phyloP scores from a whole-genome alignment of 1,140 invertebrate genomes.

The Drosophila dunni region DNA sequence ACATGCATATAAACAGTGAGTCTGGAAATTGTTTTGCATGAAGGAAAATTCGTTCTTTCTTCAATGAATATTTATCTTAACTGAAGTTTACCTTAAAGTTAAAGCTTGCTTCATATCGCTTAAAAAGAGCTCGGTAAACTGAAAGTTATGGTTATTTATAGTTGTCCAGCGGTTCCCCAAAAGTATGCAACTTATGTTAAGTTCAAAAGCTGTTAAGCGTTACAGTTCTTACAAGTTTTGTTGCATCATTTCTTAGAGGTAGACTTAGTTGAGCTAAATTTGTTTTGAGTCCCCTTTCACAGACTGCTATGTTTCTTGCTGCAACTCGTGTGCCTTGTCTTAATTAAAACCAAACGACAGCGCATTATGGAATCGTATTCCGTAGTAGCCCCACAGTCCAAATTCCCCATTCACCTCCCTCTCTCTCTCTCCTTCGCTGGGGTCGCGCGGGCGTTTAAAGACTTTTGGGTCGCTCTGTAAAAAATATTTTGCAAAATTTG shows the following conservation, averaged over 20 bases:
- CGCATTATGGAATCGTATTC: conserved; percentile 33
- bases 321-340: conserved; percentile 18
- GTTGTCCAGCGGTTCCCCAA: too few relatives aligned
- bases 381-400: not conserved
- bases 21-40: too few relatives aligned
- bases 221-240: too few relatives aligned
- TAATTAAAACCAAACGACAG: conserved; percentile 46
- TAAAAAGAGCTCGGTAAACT: too few relatives aligned
- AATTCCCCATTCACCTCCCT: not conserved
- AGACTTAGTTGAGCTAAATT: too few relatives aligned
- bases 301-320: not conserved
- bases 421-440: not conserved
- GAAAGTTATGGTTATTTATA: too few relatives aligned
- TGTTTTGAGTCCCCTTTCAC: not conserved
- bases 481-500: conserved; percentile 39
- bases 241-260: too few relatives aligned
- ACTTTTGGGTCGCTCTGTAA: conserved; percentile 17
- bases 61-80: not conserved
- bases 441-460: conserved; percentile 18
- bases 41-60: too few relatives aligned
- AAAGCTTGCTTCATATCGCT: too few relatives aligned
- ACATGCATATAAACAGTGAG: not conserved
- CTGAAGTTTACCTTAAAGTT: too few relatives aligned
- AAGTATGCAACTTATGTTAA: too few relatives aligned
- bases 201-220: too few relatives aligned